These are phyloP conservation scores for Eupithecia dodoneata DNA, from an alignment of 2,888 invertebrate genomes.

Conservation along the genomic window DNA sequence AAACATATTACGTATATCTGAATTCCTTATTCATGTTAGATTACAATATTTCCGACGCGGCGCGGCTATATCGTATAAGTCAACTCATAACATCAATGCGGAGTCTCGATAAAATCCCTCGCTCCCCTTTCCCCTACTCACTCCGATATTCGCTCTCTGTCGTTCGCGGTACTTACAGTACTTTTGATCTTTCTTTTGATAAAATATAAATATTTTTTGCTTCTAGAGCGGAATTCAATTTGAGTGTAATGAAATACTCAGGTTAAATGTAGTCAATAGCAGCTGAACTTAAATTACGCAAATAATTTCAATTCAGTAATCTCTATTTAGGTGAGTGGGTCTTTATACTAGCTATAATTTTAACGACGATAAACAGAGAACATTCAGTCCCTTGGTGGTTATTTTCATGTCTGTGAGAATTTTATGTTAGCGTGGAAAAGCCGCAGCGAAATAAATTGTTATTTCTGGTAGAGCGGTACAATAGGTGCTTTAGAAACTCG, in stretches of 20 bases:
- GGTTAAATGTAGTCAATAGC: conserved; percentile 40
- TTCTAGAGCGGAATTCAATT: conserved; percentile 65
- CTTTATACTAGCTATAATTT: conserved; percentile 45
- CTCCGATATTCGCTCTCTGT: conserved; percentile 46
- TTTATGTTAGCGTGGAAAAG: conserved; percentile 33
- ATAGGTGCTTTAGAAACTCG: conserved; percentile 32
- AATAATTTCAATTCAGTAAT: conserved; percentile 59
- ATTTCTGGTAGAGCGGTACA: conserved; percentile 31
- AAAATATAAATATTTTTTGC: conserved; percentile 75
- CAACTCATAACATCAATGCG: conserved; percentile 64
- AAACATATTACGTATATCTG: conserved; percentile 65
- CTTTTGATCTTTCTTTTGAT: conserved; percentile 77
- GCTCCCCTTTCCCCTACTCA: conserved; percentile 53
- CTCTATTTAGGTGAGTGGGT: conserved; percentile 56
- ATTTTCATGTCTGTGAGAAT: conserved; percentile 34
- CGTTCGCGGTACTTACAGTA: conserved; percentile 58
- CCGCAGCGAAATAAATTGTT: conserved; percentile 35
- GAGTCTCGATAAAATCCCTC: conserved; percentile 66
- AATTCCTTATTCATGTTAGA: conserved; percentile 72
- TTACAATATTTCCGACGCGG: conserved; percentile 69
- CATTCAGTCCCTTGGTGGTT: conserved; percentile 28
- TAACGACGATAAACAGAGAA: conserved; percentile 40
- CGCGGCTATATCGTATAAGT: conserved; percentile 61
- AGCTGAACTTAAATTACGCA: conserved; percentile 45
- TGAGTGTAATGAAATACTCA: conserved; percentile 68